Evolutionary conservation across 2,888 invertebrate species (phyloP).

Genomic region (Teinopalpus imperialis): DNA sequence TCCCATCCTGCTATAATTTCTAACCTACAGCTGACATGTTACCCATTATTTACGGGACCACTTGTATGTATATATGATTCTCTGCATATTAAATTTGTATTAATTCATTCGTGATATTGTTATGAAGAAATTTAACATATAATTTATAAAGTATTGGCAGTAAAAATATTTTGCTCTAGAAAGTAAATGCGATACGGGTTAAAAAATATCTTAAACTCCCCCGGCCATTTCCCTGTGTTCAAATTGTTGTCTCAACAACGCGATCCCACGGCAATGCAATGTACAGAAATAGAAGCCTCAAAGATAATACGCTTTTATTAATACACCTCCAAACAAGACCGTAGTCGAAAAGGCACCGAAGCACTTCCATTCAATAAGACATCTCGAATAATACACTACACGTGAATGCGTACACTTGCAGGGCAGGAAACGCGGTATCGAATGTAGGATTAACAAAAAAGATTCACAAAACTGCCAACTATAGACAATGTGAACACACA

Average conservation of each 20-base stretch:
- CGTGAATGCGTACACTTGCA: conserved; percentile 67
- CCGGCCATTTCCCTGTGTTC: conserved; percentile 6
- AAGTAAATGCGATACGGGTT: background rate
- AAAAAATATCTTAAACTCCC: conserved; percentile 4
- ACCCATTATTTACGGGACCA: too few species aligned
- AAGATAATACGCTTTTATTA: conserved; percentile 65
- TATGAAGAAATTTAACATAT: too few species aligned
- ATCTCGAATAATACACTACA: conserved; percentile 51
- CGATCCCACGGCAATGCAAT: conserved; percentile 57
- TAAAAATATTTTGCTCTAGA: too few species aligned
- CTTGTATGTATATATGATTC: too few species aligned
- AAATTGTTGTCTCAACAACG: conserved; percentile 21
- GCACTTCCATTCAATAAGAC: conserved; percentile 61
- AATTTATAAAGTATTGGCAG: too few species aligned
- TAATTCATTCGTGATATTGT: too few species aligned
- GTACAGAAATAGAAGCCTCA: conserved; percentile 44
- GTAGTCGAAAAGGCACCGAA: conserved; percentile 79
- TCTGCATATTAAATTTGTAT: too few species aligned
- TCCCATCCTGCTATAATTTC: too few species aligned
- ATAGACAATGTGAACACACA: conserved; percentile 49
- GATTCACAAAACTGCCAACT: conserved; percentile 48
- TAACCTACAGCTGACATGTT: too few species aligned
- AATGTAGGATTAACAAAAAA: conserved; percentile 55
- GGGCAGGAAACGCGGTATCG: conserved; percentile 78
- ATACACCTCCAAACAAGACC: conserved; percentile 60